A percentile compares a stretch with the other conserved stretches of the same genome.
phyloP scores from a whole-genome alignment of 2,888 invertebrate species.

The Lysandra coridon region DNA sequence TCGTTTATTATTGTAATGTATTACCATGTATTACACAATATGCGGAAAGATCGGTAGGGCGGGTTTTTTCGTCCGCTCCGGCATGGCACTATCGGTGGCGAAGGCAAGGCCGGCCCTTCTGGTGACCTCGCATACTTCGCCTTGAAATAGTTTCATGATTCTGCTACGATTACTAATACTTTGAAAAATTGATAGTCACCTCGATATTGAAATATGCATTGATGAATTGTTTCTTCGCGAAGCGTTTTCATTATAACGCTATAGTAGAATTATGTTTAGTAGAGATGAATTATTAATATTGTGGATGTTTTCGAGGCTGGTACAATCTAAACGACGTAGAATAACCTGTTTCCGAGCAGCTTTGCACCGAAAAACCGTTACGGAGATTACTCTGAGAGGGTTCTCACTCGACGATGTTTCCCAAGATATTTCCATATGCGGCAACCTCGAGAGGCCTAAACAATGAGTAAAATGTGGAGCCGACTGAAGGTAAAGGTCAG shows the following conservation, averaged over 20 bases:
- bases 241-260: background rate
- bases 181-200: slow-evolving; percentile 41
- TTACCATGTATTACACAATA: slow-evolving; percentile 26
- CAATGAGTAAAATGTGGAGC: slow-evolving; percentile 35
- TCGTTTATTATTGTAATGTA: background rate
- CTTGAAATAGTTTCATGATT: slow-evolving; percentile 78
- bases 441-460: slow-evolving; percentile 42
- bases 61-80: slow-evolving; percentile 37
- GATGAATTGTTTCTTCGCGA: background rate
- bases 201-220: background rate
- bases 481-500: slow-evolving; percentile 50
- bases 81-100: slow-evolving; percentile 60
- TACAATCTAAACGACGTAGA: slow-evolving; percentile 61
- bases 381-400: slow-evolving; percentile 36
- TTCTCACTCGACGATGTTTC: background rate
- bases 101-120: slow-evolving; percentile 74
- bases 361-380: slow-evolving; percentile 32
- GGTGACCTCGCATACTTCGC: slow-evolving; percentile 73
- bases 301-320: slow-evolving; percentile 13
- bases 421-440: slow-evolving; percentile 1
- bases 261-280: background rate
- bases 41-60: slow-evolving; percentile 28
- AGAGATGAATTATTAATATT: background rate
- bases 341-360: slow-evolving; percentile 71
- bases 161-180: slow-evolving; percentile 61